A percentile compares a stretch with the other conserved stretches of the same genome.
Conservation (phyloP, 2,797 vertebrate genomes). For the Sparus aurata region DNA sequence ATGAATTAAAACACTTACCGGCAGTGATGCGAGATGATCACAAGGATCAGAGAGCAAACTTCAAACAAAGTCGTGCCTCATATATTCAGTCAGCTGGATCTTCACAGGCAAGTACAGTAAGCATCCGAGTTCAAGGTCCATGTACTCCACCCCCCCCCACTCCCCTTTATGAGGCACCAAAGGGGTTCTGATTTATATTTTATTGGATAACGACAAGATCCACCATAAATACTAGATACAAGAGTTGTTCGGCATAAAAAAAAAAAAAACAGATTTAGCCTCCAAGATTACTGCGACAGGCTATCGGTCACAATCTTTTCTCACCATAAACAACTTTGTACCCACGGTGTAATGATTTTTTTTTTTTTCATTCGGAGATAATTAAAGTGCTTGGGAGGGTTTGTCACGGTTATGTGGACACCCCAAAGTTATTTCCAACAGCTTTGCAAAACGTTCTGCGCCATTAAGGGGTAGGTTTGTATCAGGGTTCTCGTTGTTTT, state of each 20-base stretch:
- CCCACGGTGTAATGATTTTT: conserved; percentile 6
- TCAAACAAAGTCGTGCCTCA: background rate
- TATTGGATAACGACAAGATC: conserved; percentile 5
- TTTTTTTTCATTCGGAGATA: background rate
- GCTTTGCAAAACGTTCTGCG: background rate
- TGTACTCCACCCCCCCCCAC: background rate
- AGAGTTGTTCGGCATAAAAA: background rate
- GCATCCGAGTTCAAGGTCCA: background rate
- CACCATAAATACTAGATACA: conserved; percentile 14
- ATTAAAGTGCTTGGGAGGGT: conserved; percentile 7
- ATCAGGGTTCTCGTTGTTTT: background rate
- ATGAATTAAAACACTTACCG: background rate
- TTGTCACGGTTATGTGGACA: background rate
- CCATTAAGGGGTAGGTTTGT: background rate
- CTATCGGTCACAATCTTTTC: background rate
- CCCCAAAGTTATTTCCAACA: background rate
- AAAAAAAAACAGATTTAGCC: background rate
- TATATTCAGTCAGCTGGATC: background rate
- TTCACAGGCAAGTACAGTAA: background rate
- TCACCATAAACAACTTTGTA: conserved; percentile 15
- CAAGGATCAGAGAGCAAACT: background rate
- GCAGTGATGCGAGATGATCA: background rate
- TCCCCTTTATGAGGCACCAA: background rate
- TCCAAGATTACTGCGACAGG: background rate
- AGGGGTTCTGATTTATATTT: conserved; percentile 12